Evolutionary conservation across 2,797 vertebrate species (phyloP), one percentile per base, ranked within the genome.

Genomic region (Silurus lanzhouensis): DNA sequence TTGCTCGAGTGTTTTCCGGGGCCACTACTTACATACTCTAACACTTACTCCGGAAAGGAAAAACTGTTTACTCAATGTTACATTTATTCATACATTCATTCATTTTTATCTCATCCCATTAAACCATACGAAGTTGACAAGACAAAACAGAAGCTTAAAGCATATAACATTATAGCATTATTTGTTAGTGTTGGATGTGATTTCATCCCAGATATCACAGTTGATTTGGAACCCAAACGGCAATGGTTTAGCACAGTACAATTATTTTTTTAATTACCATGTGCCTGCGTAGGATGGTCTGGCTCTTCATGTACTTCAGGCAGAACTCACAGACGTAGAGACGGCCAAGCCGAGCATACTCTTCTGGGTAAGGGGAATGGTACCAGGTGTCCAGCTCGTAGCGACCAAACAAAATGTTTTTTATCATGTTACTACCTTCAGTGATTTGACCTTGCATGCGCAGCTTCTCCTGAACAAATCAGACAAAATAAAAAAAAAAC

Each of bases 221-320:
- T n/a, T 78, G 22, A 19, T 14, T 9, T n/a, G 20, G 1, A 57
- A 76, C 20, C 1, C 52, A 75, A n/a, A 52, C 48, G 20, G 10
- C 17, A 12, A 15, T n/a, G 6, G 5, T 52, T 48, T 74, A 52
- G 9, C 20, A 63, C 8, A 44, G 0, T 15, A 6, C 2, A 3
- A 8, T 1, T 58, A 57, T 57, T 57, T 58, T 58, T 58, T 58
- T 22, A 2, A 31, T 22, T 93, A 99, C 98, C 98, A 99, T 99
- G 93, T 99, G 98, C 72, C 97, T 92, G 61, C 97, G 96, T 61
- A 99, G 96, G 85, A 99, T 99, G 7, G 98, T 99, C 90, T 99
- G 98, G 92, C 98, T 99, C 94, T 99, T 99, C 98, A 99, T 99
- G 86, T 99, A 99, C 85, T 99, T 99, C 86, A 99, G 96, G 89